Evolutionary conservation across 1,140 invertebrate species (phyloP).

Genomic region (Sesamia nonagrioides): DNA sequence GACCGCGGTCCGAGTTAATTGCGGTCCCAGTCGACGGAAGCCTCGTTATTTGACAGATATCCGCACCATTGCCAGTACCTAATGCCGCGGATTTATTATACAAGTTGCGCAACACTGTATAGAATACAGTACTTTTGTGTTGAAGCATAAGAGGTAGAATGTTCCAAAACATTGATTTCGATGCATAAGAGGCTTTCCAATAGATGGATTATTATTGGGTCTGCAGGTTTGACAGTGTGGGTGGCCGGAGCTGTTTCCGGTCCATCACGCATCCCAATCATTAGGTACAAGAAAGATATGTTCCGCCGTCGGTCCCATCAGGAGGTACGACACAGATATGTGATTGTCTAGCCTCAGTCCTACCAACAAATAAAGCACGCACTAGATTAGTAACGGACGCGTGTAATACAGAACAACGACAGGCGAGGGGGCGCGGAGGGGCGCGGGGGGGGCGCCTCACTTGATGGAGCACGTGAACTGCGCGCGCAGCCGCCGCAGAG

Average conservation of each 20-base stretch:
- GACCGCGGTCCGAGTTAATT: too few relatives aligned
- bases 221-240: not conserved
- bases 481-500: slow-evolving; percentile 72
- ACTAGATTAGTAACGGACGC: slow-evolving; percentile 14
- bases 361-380: slow-evolving; percentile 25
- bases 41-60: too few relatives aligned
- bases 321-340: slow-evolving; percentile 14
- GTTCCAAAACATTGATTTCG: too few relatives aligned
- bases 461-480: slow-evolving; percentile 79
- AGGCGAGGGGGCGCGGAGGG: not conserved
- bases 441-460: slow-evolving; percentile 56
- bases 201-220: not conserved
- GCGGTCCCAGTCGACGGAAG: too few relatives aligned
- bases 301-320: slow-evolving; percentile 26
- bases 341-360: not conserved
- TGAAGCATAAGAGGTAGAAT: too few relatives aligned
- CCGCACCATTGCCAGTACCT: too few relatives aligned
- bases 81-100: too few relatives aligned
- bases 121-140: too few relatives aligned
- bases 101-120: too few relatives aligned
- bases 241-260: not conserved
- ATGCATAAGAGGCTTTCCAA: too few relatives aligned
- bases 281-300: slow-evolving; percentile 44
- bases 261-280: not conserved
- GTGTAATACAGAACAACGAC: slow-evolving; percentile 4